Evolutionary conservation across 2,888 invertebrate species (phyloP).

Genomic region (Zelleria hepariella): DNA sequence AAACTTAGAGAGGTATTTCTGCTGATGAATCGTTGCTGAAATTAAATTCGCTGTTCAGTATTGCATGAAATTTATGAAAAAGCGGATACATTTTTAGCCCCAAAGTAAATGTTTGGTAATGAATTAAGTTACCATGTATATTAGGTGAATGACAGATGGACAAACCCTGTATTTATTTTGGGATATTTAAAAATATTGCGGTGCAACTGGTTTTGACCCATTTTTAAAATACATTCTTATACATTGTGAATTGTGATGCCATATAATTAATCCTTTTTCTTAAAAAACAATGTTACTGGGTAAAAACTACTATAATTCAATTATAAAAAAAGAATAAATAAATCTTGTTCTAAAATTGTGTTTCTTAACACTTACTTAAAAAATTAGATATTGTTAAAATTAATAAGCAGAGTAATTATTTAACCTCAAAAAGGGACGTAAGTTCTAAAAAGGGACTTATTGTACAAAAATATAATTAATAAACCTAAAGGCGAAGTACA

Average conservation of each 20-base stretch:
- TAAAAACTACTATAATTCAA: neutral
- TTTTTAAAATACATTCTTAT: neutral
- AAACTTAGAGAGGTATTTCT: too few species aligned
- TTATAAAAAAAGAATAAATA: neutral
- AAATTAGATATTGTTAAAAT: neutral
- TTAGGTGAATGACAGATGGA: too few species aligned
- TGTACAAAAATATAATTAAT: neutral
- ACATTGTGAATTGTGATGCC: neutral
- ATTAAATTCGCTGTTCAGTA: too few species aligned
- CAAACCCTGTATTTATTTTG: too few species aligned
- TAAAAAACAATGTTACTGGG: neutral
- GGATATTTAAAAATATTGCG: too few species aligned
- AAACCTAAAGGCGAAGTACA: neutral
- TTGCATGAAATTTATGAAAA: too few species aligned
- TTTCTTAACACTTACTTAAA: neutral
- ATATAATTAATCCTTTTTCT: neutral
- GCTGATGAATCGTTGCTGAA: too few species aligned
- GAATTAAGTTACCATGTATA: too few species aligned
- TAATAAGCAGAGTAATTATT: neutral
- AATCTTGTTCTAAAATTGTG: neutral
- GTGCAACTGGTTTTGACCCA: neutral
- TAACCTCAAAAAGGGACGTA: too few species aligned
- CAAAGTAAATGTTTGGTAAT: too few species aligned
- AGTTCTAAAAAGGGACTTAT: neutral
- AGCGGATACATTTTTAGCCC: too few species aligned